A percentile compares a stretch with the other conserved stretches of the same genome.
Conservation (phyloP, 2,888 invertebrate genomes). For the Selenia dentaria region DNA sequence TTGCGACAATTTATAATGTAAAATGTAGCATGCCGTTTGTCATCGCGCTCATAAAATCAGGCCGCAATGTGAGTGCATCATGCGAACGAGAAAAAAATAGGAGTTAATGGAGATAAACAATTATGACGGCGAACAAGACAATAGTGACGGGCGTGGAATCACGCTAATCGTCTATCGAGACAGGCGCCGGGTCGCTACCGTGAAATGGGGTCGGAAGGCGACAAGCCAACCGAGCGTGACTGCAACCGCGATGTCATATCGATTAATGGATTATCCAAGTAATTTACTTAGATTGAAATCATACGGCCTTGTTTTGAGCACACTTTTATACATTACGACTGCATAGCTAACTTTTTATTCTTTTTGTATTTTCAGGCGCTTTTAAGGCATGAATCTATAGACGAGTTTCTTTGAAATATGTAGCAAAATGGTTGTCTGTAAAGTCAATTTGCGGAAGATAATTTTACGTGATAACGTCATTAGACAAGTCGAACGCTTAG, state of each 20-base stretch:
- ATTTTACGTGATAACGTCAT: too few species aligned
- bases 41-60: constrained; percentile 43
- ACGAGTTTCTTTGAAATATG: too few species aligned
- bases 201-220: constrained; percentile 62
- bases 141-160: constrained; percentile 68
- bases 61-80: constrained; percentile 27
- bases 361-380: background rate
- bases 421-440: too few species aligned
- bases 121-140: constrained; percentile 56
- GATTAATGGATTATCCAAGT: constrained; percentile 52
- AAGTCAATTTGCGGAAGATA: too few species aligned
- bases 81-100: constrained; percentile 24
- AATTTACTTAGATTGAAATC: constrained; percentile 33
- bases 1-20: constrained; percentile 25
- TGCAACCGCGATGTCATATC: constrained; percentile 50
- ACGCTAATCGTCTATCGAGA: constrained; percentile 60
- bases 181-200: constrained; percentile 54
- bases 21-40: constrained; percentile 27
- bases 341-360: too few species aligned
- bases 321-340: too few species aligned
- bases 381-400: too few species aligned
- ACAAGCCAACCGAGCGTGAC: constrained; percentile 53
- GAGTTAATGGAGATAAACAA: constrained; percentile 40
- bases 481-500: too few species aligned
- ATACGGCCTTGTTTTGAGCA: too few species aligned